A percentile compares a stretch with the other conserved stretches of the same genome.
Conservation (phyloP, 2,797 vertebrate species). For the Notolepis coatsorum region DNA sequence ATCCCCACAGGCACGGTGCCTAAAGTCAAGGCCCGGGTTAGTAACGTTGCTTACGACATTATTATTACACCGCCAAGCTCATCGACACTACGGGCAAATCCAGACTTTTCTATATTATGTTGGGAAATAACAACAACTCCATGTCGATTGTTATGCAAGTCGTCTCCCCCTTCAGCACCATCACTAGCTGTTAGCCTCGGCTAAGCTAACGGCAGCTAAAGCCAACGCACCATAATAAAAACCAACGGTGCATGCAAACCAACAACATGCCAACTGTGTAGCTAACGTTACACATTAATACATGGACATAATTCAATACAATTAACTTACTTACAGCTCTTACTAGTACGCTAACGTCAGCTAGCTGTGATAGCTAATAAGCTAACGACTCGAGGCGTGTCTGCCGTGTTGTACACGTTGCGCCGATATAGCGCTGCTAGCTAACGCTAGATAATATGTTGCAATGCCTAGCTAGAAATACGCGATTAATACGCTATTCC, state of each 20-base stretch:
- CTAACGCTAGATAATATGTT: too few species aligned
- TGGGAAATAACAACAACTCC: not conserved
- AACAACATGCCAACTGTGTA: too few species aligned
- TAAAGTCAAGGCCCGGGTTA: too few species aligned
- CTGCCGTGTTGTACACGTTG: slow-evolving; percentile 53
- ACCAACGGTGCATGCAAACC: too few species aligned
- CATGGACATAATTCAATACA: too few species aligned
- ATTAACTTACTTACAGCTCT: slow-evolving; percentile 1
- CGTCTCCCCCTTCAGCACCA: not conserved
- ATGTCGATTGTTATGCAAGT: not conserved
- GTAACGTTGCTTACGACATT: too few species aligned
- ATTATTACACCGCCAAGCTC: too few species aligned
- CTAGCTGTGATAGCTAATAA: slow-evolving; percentile 36
- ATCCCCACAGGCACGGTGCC: too few species aligned
- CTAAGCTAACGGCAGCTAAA: too few species aligned
- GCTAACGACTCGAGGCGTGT: slow-evolving; percentile 60
- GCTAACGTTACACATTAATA: not conserved
- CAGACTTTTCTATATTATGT: too few species aligned
- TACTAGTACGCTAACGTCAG: slow-evolving; percentile 18
- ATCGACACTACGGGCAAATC: too few species aligned
- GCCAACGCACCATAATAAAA: not conserved
- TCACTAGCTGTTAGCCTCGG: not conserved
- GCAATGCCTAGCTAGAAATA: not conserved
- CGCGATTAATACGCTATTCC: not conserved
- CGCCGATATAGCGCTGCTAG: slow-evolving; percentile 16